Conservation (phyloP, 2,113 vertebrate species). For the Anhinga anhinga region DNA sequence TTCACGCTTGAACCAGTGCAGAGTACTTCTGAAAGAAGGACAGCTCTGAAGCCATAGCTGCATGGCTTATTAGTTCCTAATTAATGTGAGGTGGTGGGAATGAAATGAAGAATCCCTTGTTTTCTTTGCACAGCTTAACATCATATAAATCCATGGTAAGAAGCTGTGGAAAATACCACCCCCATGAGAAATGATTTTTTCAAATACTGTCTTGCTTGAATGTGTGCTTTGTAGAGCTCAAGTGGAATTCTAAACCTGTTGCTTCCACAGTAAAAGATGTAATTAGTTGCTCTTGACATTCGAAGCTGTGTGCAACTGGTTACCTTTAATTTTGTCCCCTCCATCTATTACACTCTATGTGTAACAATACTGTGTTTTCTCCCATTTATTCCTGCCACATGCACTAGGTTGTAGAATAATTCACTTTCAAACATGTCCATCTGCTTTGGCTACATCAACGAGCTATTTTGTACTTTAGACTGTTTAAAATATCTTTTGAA, state of each 20-base stretch:
- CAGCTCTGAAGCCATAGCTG: not conserved
- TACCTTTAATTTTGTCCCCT: not conserved
- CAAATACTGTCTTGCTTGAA: not conserved
- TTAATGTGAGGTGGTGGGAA: not conserved
- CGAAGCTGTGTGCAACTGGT: not conserved
- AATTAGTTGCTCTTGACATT: not conserved
- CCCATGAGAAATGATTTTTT: not conserved
- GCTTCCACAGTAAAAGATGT: not conserved
- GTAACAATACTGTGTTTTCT: not conserved
- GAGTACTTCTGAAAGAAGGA: not conserved
- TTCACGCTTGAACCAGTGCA: not conserved
- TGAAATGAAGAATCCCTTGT: not conserved
- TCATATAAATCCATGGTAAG: not conserved
- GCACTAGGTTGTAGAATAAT: not conserved
- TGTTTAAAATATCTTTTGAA: not conserved
- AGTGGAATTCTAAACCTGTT: not conserved
- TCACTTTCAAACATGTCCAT: not conserved
- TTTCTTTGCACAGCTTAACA: not conserved
- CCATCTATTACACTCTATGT: not conserved
- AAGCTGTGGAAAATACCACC: not conserved
- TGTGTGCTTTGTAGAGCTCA: not conserved
- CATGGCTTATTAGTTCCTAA: not conserved
- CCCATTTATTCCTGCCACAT: not conserved
- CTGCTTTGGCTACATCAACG: not conserved
- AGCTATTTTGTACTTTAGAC: not conserved